These are phyloP conservation scores for Macropis europaea DNA, from an alignment of 2,888 invertebrate genomes.

Conservation along the genomic window DNA sequence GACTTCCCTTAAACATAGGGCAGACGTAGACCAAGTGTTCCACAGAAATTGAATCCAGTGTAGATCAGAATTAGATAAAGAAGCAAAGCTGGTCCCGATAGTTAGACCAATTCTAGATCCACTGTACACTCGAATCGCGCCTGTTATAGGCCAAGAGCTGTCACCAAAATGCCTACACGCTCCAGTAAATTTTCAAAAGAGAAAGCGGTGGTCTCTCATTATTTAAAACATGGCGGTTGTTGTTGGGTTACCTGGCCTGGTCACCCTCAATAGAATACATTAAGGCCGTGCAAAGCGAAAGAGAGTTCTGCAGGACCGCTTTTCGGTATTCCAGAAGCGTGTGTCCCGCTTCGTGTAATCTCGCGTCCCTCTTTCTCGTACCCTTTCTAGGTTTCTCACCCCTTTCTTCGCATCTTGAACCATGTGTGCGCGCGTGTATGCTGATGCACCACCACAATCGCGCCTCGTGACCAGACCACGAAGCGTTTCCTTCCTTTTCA, in stretches of 20 bases:
- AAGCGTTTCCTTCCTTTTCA: slow-evolving; percentile 53
- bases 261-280: slow-evolving; percentile 73
- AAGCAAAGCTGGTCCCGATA: too few species aligned
- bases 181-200: too few species aligned
- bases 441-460: slow-evolving; percentile 16
- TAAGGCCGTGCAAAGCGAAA: slow-evolving; percentile 65
- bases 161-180: too few species aligned
- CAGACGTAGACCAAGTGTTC: too few species aligned
- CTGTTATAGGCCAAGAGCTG: too few species aligned
- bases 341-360: slow-evolving; percentile 48
- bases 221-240: slow-evolving; percentile 68
- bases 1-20: too few species aligned
- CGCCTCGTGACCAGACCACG: slow-evolving; percentile 19
- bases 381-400: slow-evolving; percentile 17
- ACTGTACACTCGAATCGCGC: too few species aligned
- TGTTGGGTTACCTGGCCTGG: slow-evolving; percentile 64
- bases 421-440: not conserved
- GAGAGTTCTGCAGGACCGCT: slow-evolving; percentile 44
- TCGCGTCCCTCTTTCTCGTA: slow-evolving; percentile 27
- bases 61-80: too few species aligned
- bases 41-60: too few species aligned
- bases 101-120: too few species aligned
- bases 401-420: not conserved
- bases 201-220: slow-evolving; percentile 66
- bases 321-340: slow-evolving; percentile 21